Conservation (phyloP, 1,140 invertebrate species). For the Micrasema minimum region DNA sequence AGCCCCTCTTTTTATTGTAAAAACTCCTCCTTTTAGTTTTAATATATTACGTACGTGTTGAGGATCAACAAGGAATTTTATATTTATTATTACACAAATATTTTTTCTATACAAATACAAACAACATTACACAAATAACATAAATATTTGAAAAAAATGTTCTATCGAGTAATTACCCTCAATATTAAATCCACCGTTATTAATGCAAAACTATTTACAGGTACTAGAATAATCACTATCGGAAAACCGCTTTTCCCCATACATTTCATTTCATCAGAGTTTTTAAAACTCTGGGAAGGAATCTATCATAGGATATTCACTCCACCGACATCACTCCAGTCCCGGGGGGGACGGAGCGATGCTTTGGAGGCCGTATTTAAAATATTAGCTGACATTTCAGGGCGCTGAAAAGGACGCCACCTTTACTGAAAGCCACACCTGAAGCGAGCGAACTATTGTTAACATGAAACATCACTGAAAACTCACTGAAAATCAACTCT, state of each 20-base stretch:
- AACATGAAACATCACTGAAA: background rate
- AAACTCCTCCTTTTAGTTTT: too few species aligned
- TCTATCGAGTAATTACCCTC: too few species aligned
- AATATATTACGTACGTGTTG: too few species aligned
- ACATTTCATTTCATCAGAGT: background rate
- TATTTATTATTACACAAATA: too few species aligned
- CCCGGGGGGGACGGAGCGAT: background rate
- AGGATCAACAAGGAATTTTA: too few species aligned
- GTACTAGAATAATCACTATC: background rate
- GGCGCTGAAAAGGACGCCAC: constrained; percentile 15
- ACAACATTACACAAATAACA: too few species aligned
- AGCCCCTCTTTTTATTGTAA: too few species aligned
- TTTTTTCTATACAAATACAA: too few species aligned
- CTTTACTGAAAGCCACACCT: constrained; percentile 9
- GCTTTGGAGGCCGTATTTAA: constrained; percentile 29
- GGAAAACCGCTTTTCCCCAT: background rate
- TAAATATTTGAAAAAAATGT: too few species aligned
- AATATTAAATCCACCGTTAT: too few species aligned
- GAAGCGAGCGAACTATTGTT: too few species aligned
- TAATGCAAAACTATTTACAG: too few species aligned
- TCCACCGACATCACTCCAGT: background rate
- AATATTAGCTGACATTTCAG: constrained; percentile 33
- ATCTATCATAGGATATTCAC: constrained; percentile 10
- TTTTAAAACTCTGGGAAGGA: background rate
- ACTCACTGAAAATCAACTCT: background rate